Base-by-base conservation (phyloP, 2,888 invertebrate species). In the Rhingia rostrata region DNA sequence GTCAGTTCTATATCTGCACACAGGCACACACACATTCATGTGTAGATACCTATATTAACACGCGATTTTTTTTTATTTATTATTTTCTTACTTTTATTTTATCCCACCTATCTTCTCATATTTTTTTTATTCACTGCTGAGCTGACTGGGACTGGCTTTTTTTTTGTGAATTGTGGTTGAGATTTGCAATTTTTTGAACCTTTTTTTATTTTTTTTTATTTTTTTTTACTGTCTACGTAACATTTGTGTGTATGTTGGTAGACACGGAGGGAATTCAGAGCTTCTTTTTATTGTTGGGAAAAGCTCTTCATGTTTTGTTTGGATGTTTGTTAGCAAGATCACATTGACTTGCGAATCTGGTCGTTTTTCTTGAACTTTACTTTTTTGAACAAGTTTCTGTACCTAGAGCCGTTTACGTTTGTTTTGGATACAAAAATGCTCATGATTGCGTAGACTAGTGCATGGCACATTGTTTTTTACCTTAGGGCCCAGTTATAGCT, bases 1-100 rank as follows among this genome's bases (percentile, higher is more conserved):
- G 79, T 84, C 79, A 69, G 49, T 61, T 73, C 35, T 51, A 32
- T 64, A 69, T 45, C 37, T 63, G 14, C 14, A 10, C 53, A 63
- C 33, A 39, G 58, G 33, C 47, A 41, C 39, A 79, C 30, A 61
- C 14, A 58, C 9, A 51, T 6, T 37, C 35, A 45, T 45, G 32
- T 49, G 49, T 22, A 49, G n/a, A n/a, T 39, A 39, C 43, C n/a
- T n/a, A 45, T 45, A 45, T 45, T 45, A 30, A 54, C 39, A 33
- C 41, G 53, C 73, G 54, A 73, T 33, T 63, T n/a, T 32, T 30
- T 22, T 43, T 58, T 10, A 22, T 32, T 30, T 22, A 35, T 58
- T 10, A 22, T 9, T 61, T 39, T 53, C 9, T 49, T 47, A 63
- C 14, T 47, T 61, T 43, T 43, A 35, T 63, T 45, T 63, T 53